Evolutionary conservation across 2,797 vertebrate genomes (phyloP), one percentile per base, ranked within the genome.

Genomic region (Numenius phaeopus): DNA sequence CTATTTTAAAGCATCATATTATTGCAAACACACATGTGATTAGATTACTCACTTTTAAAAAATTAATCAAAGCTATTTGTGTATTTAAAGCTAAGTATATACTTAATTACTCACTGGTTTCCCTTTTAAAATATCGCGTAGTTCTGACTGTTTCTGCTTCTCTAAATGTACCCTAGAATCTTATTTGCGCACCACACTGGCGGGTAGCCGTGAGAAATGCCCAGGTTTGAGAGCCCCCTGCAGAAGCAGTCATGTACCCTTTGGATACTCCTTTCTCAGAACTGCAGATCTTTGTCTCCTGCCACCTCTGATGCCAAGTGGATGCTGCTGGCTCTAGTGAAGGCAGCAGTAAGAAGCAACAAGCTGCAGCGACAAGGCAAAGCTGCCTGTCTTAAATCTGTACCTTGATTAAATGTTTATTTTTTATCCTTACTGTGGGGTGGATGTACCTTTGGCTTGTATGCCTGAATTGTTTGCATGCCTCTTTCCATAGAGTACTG

Each of bases 31-130:
- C 37, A 18, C 8, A 24, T 72, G 70, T 87, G 75, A 92, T 89
- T 70, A 40, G 18, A 87, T 91, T 96, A 95, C 42, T 96, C 87
- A 89, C 39, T 69, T 79, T 24, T 11, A 37, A 90, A 83, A 59
- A 67, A 52, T 4, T 27, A 86, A 89, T 82, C 29, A 84, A 76
- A 89, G 30, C 9, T 89, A 27, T 92, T 90, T 93, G 50, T 89
- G 30, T 50, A 55, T 93, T 94, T 85, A 86, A 94, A 92, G 39
- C 46, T 62, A 62, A 90, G 24, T 29, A n/a, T 44, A 32, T 84
- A 72, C 30, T 87, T 91, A 79, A 40, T 92, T 87, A 86, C 59
- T 92, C 61, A 79, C 24, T n/a, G 29, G 4, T 49, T 95, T 86
- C 62, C 27, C 9, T 81, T 80, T 71, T 57, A 39, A 87, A 71